A percentile compares a stretch with the other conserved stretches of the same genome.
Conservation (phyloP, 2,888 invertebrate species). For the Macaria notata region DNA sequence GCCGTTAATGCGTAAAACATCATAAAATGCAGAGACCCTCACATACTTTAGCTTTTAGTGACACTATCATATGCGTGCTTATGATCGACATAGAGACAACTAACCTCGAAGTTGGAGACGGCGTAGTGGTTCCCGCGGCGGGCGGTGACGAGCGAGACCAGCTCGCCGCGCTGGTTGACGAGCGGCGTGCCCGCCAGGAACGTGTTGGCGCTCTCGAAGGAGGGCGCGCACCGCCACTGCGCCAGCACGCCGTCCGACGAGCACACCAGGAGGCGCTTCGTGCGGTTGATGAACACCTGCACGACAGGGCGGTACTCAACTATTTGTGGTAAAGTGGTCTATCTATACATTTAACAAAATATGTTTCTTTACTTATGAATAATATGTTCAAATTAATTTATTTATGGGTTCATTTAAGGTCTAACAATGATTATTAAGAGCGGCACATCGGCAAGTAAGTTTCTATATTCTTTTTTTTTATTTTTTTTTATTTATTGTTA, state of each 20-base stretch:
- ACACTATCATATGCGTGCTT: no score
- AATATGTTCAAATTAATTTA: no score
- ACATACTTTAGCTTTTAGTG: no score
- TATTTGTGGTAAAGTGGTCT: neutral
- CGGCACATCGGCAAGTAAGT: no score
- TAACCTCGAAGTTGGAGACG: slow-evolving; percentile 64
- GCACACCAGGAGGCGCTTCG: slow-evolving; percentile 60
- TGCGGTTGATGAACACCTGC: slow-evolving; percentile 74
- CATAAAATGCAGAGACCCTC: no score
- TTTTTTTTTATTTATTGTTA: no score
- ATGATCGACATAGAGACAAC: no score
- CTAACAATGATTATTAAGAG: no score
- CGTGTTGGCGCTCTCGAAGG: slow-evolving; percentile 68
- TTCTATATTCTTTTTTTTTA: no score
- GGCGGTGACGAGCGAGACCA: slow-evolving; percentile 68
- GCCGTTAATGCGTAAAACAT: no score
- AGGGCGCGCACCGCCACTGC: slow-evolving; percentile 70
- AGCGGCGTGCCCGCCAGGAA: slow-evolving; percentile 66
- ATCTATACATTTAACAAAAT: neutral
- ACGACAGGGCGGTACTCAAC: neutral
- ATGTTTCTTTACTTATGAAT: neutral
- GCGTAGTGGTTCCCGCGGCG: slow-evolving; percentile 66
- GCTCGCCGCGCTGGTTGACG: slow-evolving; percentile 54
- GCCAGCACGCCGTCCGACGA: slow-evolving; percentile 67
- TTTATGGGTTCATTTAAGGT: no score